Percentiles rank a stretch among this genome's conserved stretches.
Evolutionary conservation across 2,888 invertebrate genomes (phyloP).

Genomic region (Anorthoa munda): DNA sequence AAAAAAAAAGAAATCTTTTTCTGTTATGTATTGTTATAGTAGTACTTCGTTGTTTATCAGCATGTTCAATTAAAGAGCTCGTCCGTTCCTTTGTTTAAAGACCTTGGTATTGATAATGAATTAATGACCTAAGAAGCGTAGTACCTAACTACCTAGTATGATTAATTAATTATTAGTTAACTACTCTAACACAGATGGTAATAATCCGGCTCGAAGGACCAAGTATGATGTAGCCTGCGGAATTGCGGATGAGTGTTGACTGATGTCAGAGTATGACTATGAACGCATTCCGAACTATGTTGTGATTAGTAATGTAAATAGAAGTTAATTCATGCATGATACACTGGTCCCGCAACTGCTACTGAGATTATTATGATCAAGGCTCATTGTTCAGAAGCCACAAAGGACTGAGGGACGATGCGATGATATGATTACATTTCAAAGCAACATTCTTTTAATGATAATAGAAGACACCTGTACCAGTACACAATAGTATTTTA

Average conservation of each 20-base stretch:
- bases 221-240: not conserved
- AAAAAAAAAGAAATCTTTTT: not conserved
- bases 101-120: slow-evolving; percentile 53
- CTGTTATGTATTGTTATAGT: slow-evolving; percentile 10
- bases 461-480: not conserved
- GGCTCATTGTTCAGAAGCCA: slow-evolving; percentile 39
- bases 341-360: slow-evolving; percentile 38
- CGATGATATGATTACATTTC: slow-evolving; percentile 17
- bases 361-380: slow-evolving; percentile 43
- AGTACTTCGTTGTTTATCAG: slow-evolving; percentile 19
- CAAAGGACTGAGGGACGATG: slow-evolving; percentile 13
- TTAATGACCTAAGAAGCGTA: slow-evolving; percentile 38
- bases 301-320: slow-evolving; percentile 43
- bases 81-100: slow-evolving; percentile 31
- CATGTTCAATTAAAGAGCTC: slow-evolving; percentile 31
- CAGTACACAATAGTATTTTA: not conserved
- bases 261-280: slow-evolving; percentile 38
- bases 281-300: slow-evolving; percentile 18
- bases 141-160: slow-evolving; percentile 1
- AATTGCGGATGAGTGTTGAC: not conserved
- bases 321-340: slow-evolving; percentile 28
- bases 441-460: slow-evolving; percentile 5
- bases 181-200: slow-evolving; percentile 20
- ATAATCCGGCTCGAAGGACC: slow-evolving; percentile 1
- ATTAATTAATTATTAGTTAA: slow-evolving; percentile 33